Conservation (phyloP, 2,888 invertebrate genomes). For the Agonopterix arenella region DNA sequence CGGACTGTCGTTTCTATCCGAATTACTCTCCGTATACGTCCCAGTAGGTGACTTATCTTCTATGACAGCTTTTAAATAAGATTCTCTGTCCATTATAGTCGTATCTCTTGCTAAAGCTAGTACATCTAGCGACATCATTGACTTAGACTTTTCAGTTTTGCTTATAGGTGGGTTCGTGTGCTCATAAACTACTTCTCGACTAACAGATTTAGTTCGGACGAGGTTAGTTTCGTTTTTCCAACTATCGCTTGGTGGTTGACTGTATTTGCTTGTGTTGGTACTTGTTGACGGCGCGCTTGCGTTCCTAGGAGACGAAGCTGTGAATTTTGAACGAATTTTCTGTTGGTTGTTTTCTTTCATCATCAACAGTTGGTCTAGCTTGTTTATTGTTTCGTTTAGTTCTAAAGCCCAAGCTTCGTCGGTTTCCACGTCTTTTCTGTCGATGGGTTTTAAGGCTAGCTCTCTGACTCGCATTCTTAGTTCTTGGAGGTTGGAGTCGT, state of each 20-base stretch:
- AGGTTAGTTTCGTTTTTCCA: conserved; percentile 46
- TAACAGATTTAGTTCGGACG: conserved; percentile 49
- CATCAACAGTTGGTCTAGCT: conserved; percentile 83
- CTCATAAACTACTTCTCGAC: conserved; percentile 57
- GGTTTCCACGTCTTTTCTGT: conserved; percentile 82
- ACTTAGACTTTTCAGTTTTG: conserved; percentile 59
- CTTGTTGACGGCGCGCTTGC: conserved; percentile 62
- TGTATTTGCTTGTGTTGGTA: conserved; percentile 38
- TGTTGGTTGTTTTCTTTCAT: conserved; percentile 80
- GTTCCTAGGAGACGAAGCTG: conserved; percentile 50
- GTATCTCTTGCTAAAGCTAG: conserved; percentile 61
- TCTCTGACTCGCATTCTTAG: conserved; percentile 83
- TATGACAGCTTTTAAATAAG: conserved; percentile 65
- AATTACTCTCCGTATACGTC: conserved; percentile 67
- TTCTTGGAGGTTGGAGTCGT: conserved; percentile 79
- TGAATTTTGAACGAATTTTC: conserved; percentile 62
- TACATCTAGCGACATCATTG: conserved; percentile 70
- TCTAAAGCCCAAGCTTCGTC: conserved; percentile 86
- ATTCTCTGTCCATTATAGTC: conserved; percentile 58
- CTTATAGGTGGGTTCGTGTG: conserved; percentile 46
- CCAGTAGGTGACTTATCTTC: conserved; percentile 68
- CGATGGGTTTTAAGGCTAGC: conserved; percentile 84
- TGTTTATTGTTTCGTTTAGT: conserved; percentile 85
- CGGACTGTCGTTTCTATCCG: conserved; percentile 64
- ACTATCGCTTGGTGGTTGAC: conserved; percentile 47